Conservation (phyloP, 1,140 invertebrate species). For the Agrypnia vestita region DNA sequence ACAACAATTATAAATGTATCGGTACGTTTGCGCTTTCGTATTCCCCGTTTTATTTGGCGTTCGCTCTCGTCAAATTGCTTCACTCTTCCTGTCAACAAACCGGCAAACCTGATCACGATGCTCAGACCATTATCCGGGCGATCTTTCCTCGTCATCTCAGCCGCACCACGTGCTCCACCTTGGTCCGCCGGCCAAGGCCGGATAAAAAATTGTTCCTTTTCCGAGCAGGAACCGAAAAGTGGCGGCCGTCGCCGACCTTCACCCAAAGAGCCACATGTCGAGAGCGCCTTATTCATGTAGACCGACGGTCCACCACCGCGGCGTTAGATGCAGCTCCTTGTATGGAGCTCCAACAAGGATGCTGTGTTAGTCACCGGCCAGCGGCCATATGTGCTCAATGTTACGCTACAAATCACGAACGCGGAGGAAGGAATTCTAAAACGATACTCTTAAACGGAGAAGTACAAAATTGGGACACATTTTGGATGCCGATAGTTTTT, state of each 20-base stretch:
- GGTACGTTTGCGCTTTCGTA: too few relatives aligned
- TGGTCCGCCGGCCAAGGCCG: not conserved
- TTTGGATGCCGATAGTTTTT: too few relatives aligned
- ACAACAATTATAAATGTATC: too few relatives aligned
- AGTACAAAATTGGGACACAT: too few relatives aligned
- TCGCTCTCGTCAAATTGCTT: too few relatives aligned
- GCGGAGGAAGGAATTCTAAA: not conserved
- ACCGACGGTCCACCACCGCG: not conserved
- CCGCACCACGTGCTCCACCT: not conserved
- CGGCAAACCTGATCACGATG: too few relatives aligned
- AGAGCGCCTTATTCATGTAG: not conserved
- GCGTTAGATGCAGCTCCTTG: not conserved
- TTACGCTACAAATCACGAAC: not conserved
- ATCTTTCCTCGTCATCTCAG: not conserved
- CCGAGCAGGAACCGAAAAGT: constrained; percentile 4
- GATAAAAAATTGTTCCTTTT: constrained; percentile 12
- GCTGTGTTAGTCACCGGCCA: not conserved
- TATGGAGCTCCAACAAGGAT: constrained; percentile 4
- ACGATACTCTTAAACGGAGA: not conserved
- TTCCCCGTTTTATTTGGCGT: too few relatives aligned
- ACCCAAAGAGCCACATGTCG: constrained; percentile 26
- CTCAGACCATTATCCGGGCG: not conserved
- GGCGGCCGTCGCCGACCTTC: constrained; percentile 11
- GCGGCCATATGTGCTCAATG: not conserved
- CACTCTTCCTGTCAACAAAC: too few relatives aligned